Base-by-base conservation (phyloP, 1,140 invertebrate species). In the Camponotus floridanus region DNA sequence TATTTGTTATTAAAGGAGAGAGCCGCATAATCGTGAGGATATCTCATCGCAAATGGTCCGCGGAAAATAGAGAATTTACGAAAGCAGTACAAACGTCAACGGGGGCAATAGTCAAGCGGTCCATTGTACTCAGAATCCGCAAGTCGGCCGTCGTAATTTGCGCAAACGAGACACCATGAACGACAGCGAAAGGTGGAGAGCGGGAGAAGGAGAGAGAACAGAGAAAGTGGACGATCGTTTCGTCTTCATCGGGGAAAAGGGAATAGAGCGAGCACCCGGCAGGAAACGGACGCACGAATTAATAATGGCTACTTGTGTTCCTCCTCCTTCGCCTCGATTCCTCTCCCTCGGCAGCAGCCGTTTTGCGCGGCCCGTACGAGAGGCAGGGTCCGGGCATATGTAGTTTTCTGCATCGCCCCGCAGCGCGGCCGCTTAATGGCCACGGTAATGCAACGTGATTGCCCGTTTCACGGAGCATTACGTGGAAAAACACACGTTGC, bases 381-480 rank as follows among this genome's bases (percentile, higher is more conserved):
- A 42, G 67, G 61, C 36, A 31, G 59, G 39, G 61, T 18, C 42
- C 62, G 65, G 65, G 70, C 71, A 36, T 65, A 76, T 65, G 59
- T 64, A 70, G 81, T 87, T 86, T 87, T 78, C 51, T 65, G 79
- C 55, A 88, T 76, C 76, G 74, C 81, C 85, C 86, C 79, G 89
- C 88, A 86, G 91, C 90, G 70, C 85, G 86, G 90, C 81, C 70
- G 64, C 59, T 86, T 87, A 78, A 88, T 86, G 85, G 86, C 85
- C 86, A 86, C 85, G 81, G 85, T 89, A 91, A 91, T 87, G 81
- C 85, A 92, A 90, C 88, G 86, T 90, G 92, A 92, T 91, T 91
- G 90, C 74, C 87, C 71, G 87, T 91, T 92, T 92, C 90, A 91
- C 87, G 92, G 88, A 84, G 84, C 91, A 91, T 92, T 91, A 91